Evolutionary conservation across 2,797 vertebrate genomes (phyloP), one percentile per base, ranked within the genome.

Genomic region (Argyrosomus regius): DNA sequence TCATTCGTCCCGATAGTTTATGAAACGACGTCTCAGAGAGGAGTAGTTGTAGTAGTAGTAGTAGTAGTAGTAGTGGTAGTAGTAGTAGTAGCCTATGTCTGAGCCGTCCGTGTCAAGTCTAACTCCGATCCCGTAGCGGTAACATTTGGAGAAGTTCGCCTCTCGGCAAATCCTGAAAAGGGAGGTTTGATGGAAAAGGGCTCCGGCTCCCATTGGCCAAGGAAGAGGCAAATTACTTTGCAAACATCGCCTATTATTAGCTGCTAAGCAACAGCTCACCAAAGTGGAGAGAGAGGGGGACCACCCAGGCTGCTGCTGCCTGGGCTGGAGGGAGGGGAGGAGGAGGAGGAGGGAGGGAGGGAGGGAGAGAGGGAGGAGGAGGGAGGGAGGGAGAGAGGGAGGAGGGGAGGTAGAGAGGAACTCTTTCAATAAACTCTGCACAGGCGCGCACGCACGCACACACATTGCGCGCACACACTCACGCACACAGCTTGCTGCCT

Each of bases 181-280:
- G 95, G 95, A 95, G 95, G 95, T 95, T 96, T 94, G 96, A 96
- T 96, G 96, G 96, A 96, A 96, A 95, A 94, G 95, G 93, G 95
- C 96, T 93, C 91, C 90, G 94, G 87, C 95, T 96, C 96, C 95
- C 96, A 97, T 97, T 97, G 96, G 96, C 95, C 96, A 92, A 95
- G 96, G 96, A 96, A 96, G 96, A 96, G 95, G 96, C 96, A 97
- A 97, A 97, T 97, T 96, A 97, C 96, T 96, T 94, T 94, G 95
- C 96, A 97, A 97, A 97, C 96, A 96, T 96, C 96, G 95, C 96
- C 96, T 96, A 96, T 97, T 97, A 97, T 97, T 96, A 97, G 96
- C 96, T 97, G 96, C 96, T 97, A 97, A 96, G 96, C 96, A 97
- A 97, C 96, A 96, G 96, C 96, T 96, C 96, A 93, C 95, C 96